These are phyloP conservation scores for Drosophila jambulina DNA, from an alignment of 1,140 invertebrate species.

Conservation along the genomic window DNA sequence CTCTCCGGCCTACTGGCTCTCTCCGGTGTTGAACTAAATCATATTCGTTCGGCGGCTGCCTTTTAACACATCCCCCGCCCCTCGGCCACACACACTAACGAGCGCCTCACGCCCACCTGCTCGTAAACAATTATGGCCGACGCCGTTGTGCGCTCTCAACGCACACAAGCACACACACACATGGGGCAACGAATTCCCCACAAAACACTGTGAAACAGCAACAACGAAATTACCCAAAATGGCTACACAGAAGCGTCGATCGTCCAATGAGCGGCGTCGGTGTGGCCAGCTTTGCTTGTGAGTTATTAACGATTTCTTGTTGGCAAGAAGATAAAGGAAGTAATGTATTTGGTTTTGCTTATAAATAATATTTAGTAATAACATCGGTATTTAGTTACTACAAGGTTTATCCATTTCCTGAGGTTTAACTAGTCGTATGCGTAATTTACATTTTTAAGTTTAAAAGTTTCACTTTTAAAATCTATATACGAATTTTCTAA, in stretches of 20 bases:
- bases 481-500: no score
- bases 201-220: slow-evolving; percentile 50
- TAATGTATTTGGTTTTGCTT: not conserved
- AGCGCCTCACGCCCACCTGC: slow-evolving; percentile 64
- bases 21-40: slow-evolving; percentile 30
- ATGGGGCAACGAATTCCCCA: slow-evolving; percentile 48
- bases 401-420: not conserved
- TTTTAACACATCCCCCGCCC: slow-evolving; percentile 41
- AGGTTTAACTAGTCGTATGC: not conserved
- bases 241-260: slow-evolving; percentile 74
- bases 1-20: slow-evolving; percentile 16
- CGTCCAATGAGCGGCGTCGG: slow-evolving; percentile 67
- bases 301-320: slow-evolving; percentile 3
- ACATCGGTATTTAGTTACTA: no score
- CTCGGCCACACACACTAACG: slow-evolving; percentile 13
- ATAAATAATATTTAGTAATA: not conserved
- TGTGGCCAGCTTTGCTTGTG: slow-evolving; percentile 31
- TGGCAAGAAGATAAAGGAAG: not conserved
- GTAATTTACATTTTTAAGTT: not conserved
- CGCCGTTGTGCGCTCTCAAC: slow-evolving; percentile 67
- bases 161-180: slow-evolving; percentile 37
- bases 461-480: no score
- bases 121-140: slow-evolving; percentile 82
- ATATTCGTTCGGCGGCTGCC: slow-evolving; percentile 51
- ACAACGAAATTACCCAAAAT: slow-evolving; percentile 77